These are phyloP conservation scores for Dendronephthya gigantea DNA, from an alignment of 64 coral and sea anemone species.

Conservation along the genomic window DNA sequence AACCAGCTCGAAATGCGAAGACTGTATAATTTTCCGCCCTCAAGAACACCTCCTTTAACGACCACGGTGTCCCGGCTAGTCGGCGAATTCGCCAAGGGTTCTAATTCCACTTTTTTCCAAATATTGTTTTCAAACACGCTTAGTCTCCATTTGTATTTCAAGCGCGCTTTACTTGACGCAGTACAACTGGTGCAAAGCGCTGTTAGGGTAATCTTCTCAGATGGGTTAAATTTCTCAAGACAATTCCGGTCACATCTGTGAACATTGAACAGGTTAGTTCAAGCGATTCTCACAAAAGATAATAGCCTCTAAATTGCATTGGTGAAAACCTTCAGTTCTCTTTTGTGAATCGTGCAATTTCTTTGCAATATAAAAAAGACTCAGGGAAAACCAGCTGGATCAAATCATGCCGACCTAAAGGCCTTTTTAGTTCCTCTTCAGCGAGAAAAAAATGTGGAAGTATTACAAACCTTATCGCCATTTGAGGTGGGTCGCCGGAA, in stretches of 20 bases:
- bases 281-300: too few relatives aligned
- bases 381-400: too few relatives aligned
- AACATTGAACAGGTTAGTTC: neutral
- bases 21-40: slow-evolving; percentile 22
- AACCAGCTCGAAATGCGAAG: slow-evolving; percentile 17
- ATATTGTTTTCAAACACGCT: neutral
- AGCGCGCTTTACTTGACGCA: neutral
- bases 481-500: slow-evolving; percentile 40
- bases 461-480: slow-evolving; percentile 31
- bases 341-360: too few relatives aligned
- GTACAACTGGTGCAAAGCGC: neutral
- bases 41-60: slow-evolving; percentile 1
- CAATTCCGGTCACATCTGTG: slow-evolving; percentile 5
- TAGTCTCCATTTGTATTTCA: neutral
- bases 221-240: slow-evolving; percentile 24
- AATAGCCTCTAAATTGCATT: neutral
- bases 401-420: too few relatives aligned
- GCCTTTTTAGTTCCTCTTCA: too few relatives aligned
- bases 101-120: neutral
- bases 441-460: too few relatives aligned
- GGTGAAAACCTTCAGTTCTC: too few relatives aligned
- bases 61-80: neutral
- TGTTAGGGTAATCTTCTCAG: slow-evolving; percentile 21
- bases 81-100: neutral
- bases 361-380: too few relatives aligned